Conservation (phyloP, 2,797 vertebrate genomes). For the Pseudomugil gertrudae region DNA sequence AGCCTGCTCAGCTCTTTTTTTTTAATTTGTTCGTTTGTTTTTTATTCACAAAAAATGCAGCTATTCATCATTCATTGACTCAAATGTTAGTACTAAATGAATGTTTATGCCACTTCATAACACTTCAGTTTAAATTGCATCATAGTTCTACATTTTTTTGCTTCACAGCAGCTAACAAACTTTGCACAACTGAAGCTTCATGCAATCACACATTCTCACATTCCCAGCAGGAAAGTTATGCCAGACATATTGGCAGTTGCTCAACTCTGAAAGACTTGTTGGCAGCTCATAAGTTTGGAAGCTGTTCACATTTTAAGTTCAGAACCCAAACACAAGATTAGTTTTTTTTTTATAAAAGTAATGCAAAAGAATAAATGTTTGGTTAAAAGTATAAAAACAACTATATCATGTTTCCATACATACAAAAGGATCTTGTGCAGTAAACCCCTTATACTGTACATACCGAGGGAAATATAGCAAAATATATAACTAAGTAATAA, state of each 20-base stretch:
- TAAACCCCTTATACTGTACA: background rate
- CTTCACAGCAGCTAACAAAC: slow-evolving; percentile 6
- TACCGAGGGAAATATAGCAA: background rate
- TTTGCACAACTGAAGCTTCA: background rate
- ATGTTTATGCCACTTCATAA: background rate
- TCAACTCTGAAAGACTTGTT: slow-evolving; percentile 5
- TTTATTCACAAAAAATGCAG: background rate
- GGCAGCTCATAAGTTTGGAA: slow-evolving; percentile 38
- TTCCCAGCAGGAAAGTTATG: slow-evolving; percentile 6
- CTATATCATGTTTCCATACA: background rate
- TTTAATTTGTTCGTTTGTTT: background rate
- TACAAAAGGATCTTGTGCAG: background rate
- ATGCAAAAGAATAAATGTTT: slow-evolving; percentile 14
- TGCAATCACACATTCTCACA: slow-evolving; percentile 13
- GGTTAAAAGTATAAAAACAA: background rate
- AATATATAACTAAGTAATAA: background rate
- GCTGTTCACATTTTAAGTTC: slow-evolving; percentile 23
- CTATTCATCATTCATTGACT: background rate
- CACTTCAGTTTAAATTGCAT: background rate
- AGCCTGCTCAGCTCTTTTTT: background rate
- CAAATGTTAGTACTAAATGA: background rate
- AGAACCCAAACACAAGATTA: slow-evolving; percentile 15
- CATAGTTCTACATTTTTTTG: background rate
- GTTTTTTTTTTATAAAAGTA: slow-evolving; percentile 8
- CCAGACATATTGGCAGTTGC: slow-evolving; percentile 4